Evolutionary conservation across 2,888 invertebrate species (phyloP).

Genomic region (Quadroppia sp.): DNA sequence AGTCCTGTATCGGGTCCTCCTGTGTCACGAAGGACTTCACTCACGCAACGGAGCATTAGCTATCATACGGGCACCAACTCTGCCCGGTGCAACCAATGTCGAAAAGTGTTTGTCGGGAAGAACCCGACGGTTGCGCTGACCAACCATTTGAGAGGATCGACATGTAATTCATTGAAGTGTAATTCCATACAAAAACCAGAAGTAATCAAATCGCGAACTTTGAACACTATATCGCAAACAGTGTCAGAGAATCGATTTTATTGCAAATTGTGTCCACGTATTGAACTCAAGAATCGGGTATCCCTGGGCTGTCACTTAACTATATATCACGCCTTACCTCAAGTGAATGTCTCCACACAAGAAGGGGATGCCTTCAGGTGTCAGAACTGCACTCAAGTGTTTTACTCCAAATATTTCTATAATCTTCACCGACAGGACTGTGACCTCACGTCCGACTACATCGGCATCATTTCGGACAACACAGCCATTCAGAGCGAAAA

Average conservation of each 20-base stretch:
- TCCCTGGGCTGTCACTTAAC: slow-evolving; percentile 42
- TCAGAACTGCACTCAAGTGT: slow-evolving; percentile 37
- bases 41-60: background rate
- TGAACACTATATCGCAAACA: background rate
- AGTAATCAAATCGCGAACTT: background rate
- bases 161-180: background rate
- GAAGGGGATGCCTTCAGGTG: slow-evolving; percentile 31
- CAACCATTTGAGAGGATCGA: slow-evolving; percentile 39
- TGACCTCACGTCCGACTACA: slow-evolving; percentile 39
- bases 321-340: slow-evolving; percentile 41
- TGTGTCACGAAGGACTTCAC: background rate
- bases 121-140: slow-evolving; percentile 37
- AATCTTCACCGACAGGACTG: slow-evolving; percentile 41
- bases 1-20: background rate
- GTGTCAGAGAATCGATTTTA: slow-evolving; percentile 25
- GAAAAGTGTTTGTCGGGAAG: slow-evolving; percentile 40
- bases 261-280: slow-evolving; percentile 39
- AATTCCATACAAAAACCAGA: slow-evolving; percentile 6
- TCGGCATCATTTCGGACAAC: slow-evolving; percentile 30
- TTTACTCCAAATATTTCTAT: slow-evolving; percentile 40
- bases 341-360: slow-evolving; percentile 18
- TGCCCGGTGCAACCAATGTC: slow-evolving; percentile 30
- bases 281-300: slow-evolving; percentile 39
- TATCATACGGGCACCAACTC: slow-evolving; percentile 1
- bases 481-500: background rate